Conservation (phyloP, 2,888 invertebrate genomes). For the Mesopsocus fuscifrons region DNA sequence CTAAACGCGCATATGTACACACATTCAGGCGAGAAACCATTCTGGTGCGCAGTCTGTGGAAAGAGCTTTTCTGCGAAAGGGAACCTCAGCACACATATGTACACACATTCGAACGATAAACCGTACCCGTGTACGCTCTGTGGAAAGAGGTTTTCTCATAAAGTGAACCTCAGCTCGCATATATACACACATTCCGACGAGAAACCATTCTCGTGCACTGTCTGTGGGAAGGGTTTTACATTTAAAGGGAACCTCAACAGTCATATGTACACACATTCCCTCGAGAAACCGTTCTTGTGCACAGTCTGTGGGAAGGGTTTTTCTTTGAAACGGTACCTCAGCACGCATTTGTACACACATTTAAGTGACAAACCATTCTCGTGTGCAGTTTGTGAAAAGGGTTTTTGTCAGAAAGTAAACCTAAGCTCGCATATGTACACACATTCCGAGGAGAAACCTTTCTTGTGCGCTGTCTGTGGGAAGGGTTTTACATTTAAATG, state of each 20-base stretch:
- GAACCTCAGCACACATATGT: neutral
- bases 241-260: conserved; percentile 9
- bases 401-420: too few relatives aligned
- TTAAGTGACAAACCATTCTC: too few relatives aligned
- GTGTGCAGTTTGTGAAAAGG: too few relatives aligned
- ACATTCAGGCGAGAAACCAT: neutral
- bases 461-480: conserved; percentile 6
- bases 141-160: conserved; percentile 1
- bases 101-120: neutral
- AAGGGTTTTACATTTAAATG: conserved; percentile 6
- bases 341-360: conserved; percentile 3
- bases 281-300: conserved; percentile 5
- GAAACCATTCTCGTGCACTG: conserved; percentile 8
- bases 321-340: neutral
- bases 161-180: neutral
- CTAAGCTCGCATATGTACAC: conserved; percentile 5
- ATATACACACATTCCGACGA: conserved; percentile 7
- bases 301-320: conserved; percentile 5
- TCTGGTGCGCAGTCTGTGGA: neutral
- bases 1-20: neutral
- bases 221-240: conserved; percentile 9
- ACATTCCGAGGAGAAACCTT: conserved; percentile 8
- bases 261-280: conserved; percentile 11
- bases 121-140: conserved; percentile 2
- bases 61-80: neutral